Conservation (phyloP, 2,797 vertebrate genomes). For the Pseudotriccus pelzelni region DNA sequence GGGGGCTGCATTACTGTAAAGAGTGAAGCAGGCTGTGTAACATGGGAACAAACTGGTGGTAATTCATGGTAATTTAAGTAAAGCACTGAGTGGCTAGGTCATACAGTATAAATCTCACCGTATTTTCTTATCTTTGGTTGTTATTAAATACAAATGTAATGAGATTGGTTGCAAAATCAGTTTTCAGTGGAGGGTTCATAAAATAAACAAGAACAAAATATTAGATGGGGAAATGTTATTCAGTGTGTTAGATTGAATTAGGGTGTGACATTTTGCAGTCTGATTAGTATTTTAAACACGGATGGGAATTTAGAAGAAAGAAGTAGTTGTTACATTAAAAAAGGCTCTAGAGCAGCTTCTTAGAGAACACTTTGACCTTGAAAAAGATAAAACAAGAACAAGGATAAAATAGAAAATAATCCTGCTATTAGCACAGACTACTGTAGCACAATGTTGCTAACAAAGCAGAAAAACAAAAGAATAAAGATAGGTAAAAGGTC, state of each 20-base stretch:
- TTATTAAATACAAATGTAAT: constrained; percentile 61
- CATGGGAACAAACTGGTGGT: background rate
- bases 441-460: background rate
- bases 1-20: background rate
- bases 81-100: background rate
- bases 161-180: constrained; percentile 62
- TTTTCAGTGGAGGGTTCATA: constrained; percentile 61
- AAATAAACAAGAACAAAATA: constrained; percentile 68
- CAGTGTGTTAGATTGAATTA: constrained; percentile 22
- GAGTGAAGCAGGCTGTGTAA: background rate
- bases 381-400: constrained; percentile 53
- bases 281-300: constrained; percentile 74
- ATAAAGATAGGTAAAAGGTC: background rate
- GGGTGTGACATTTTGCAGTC: constrained; percentile 15
- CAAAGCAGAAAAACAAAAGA: background rate
- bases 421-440: background rate
- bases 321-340: background rate
- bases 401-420: constrained; percentile 22
- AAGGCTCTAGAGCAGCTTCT: constrained; percentile 19
- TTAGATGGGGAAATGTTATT: constrained; percentile 58
- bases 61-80: background rate
- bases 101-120: background rate
- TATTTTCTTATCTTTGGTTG: constrained; percentile 38
- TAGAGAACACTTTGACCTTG: constrained; percentile 70
- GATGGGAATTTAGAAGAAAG: constrained; percentile 66